Conservation (phyloP, 1,140 invertebrate species). For the Paramacrobiotus metropolitanus region DNA sequence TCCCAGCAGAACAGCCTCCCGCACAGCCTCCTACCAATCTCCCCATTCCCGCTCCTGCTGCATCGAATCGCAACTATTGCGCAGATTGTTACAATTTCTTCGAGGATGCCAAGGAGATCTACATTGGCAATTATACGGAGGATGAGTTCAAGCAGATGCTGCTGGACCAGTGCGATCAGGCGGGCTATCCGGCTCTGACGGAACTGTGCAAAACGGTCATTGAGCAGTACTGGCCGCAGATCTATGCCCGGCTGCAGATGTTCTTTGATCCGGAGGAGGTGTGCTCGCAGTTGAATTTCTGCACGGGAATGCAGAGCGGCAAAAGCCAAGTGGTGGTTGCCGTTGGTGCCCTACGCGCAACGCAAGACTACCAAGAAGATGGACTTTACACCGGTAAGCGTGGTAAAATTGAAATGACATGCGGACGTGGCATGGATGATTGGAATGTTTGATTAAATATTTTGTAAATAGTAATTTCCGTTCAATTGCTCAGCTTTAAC, state of each 20-base stretch:
- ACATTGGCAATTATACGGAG: background rate
- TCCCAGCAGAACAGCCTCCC: background rate
- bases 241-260: background rate
- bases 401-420: too few relatives aligned
- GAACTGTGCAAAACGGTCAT: constrained; percentile 4
- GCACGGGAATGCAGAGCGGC: too few relatives aligned
- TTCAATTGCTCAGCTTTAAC: too few relatives aligned
- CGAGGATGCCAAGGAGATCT: constrained; percentile 2
- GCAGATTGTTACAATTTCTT: background rate
- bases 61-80: background rate
- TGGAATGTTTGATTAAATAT: too few relatives aligned
- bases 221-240: constrained; percentile 1
- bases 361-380: too few relatives aligned
- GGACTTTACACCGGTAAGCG: too few relatives aligned
- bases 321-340: too few relatives aligned
- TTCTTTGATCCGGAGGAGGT: background rate
- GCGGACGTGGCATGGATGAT: too few relatives aligned
- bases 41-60: background rate
- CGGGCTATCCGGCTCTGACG: background rate
- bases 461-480: too few relatives aligned
- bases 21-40: background rate
- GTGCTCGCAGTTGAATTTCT: background rate
- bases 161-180: constrained; percentile 1
- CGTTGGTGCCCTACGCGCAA: too few relatives aligned
- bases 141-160: constrained; percentile 1